Evolutionary conservation across 2,113 vertebrate genomes (phyloP), one percentile per base, ranked within the genome.

Genomic region (Lanius collurio): DNA sequence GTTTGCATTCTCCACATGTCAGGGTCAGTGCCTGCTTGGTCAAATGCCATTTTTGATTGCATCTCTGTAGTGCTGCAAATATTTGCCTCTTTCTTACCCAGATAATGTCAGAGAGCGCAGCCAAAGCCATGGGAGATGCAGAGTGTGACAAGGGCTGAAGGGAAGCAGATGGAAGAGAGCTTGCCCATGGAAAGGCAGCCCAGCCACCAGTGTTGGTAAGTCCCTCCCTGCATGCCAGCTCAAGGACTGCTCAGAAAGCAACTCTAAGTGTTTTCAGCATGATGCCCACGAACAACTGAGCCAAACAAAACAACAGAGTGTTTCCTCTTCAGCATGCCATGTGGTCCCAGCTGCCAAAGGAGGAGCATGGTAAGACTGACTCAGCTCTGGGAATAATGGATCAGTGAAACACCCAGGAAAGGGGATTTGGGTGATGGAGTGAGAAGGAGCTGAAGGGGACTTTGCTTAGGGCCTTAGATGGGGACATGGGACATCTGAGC

Each of bases 101-200:
- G 97, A 30, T 97, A 94, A 96, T 88, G 92, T 71, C 89, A 85
- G 55, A 65, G 92, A 92, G 77, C 70, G 49, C 9, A 67, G 91
- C 82, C 89, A 76, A 47, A 87, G 94, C 91, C 83, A 62, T 71
- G 79, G 76, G 96, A 41, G 76, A 85, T 0, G 35, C 68, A 52
- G 91, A 83, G 83, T 5, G 60, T 65, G 87, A 93, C 68, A 24
- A 76, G 77, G 91, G 87, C 91, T 91, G 96, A 96, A 76, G 79
- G 77, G 92, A 73, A 94, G 91, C 91, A 81, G 95, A 65, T 79
- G 89, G 93, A 77, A 35, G 53, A 82, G 90, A 65, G 64, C 78
- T 64, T 77, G 93, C 83, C 89, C 7, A 0, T 4, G 46, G 79
- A 47, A 23, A 67, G 30, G 71, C 82, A 80, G 71, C 75, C 74